Conservation (phyloP, 2,888 invertebrate species). For the Balanococcus diminutus region DNA sequence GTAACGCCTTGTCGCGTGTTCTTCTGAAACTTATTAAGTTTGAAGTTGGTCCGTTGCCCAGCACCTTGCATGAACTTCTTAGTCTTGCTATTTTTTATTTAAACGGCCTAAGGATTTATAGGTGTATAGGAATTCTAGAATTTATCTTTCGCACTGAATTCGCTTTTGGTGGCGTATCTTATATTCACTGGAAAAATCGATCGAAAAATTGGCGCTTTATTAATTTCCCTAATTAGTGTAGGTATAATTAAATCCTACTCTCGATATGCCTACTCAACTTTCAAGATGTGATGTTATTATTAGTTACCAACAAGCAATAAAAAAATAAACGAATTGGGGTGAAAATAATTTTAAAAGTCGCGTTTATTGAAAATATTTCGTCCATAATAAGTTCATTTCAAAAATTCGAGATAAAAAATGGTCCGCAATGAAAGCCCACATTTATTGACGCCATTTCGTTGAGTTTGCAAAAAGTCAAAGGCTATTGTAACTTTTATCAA, state of each 20-base stretch:
- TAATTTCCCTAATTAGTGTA: too few species aligned
- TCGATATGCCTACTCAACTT: too few species aligned
- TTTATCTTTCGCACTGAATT: background rate
- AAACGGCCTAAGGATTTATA: background rate
- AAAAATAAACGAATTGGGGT: background rate
- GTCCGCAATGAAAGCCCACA: background rate
- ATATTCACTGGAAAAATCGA: background rate
- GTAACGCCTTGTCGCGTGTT: constrained; percentile 42
- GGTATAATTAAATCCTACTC: too few species aligned
- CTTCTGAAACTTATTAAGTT: constrained; percentile 8
- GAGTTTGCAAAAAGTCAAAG: background rate
- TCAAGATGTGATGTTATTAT: background rate
- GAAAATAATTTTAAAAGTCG: too few species aligned
- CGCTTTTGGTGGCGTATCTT: background rate
- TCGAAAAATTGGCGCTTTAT: background rate
- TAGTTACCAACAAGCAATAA: background rate
- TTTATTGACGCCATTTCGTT: background rate
- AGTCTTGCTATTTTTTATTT: background rate
- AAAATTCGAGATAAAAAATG: background rate
- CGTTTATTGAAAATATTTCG: background rate
- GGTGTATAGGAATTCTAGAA: too few species aligned
- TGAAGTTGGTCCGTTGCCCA: constrained; percentile 18
- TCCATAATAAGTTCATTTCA: background rate
- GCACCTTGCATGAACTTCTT: background rate
- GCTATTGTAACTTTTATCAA: background rate